A percentile compares a stretch with the other conserved stretches of the same genome.
Conservation (phyloP, 2,888 invertebrate genomes). For the Hanleya hanleyi region DNA sequence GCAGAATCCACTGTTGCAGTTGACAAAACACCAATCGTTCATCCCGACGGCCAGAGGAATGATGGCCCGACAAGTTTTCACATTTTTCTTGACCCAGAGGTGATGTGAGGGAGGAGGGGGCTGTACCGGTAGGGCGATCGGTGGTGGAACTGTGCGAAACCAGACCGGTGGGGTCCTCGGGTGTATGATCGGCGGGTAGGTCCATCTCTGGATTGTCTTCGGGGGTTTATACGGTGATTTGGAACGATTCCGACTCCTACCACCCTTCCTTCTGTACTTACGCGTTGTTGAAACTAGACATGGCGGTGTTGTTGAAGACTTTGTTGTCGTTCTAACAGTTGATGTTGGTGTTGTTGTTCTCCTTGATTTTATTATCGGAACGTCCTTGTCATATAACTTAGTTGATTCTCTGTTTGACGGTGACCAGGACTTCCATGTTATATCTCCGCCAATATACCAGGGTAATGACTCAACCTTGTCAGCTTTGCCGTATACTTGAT, state of each 20-base stretch:
- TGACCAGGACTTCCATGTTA: not conserved
- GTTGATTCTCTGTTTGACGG: not conserved
- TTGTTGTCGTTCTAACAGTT: not conserved
- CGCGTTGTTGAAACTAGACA: not conserved
- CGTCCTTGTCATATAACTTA: not conserved
- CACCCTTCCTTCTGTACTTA: not conserved
- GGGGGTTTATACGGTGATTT: not conserved
- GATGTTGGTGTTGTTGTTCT: not conserved
- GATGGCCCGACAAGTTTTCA: slow-evolving; percentile 49
- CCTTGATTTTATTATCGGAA: too few relatives aligned
- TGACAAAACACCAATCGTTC: slow-evolving; percentile 62
- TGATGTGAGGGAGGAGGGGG: slow-evolving; percentile 7
- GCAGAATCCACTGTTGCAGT: slow-evolving; percentile 59
- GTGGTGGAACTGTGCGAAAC: not conserved
- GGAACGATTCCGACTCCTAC: not conserved
- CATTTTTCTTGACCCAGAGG: not conserved
- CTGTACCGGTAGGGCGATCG: not conserved
- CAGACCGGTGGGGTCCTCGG: not conserved
- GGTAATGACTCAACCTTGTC: not conserved
- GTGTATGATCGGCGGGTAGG: not conserved
- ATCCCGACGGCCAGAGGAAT: slow-evolving; percentile 54
- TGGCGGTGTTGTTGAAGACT: not conserved
- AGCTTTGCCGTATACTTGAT: not conserved
- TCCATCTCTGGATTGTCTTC: not conserved
- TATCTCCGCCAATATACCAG: not conserved